Conservation (phyloP, 2,888 invertebrate species). For the Lasioglossum figueresi region DNA sequence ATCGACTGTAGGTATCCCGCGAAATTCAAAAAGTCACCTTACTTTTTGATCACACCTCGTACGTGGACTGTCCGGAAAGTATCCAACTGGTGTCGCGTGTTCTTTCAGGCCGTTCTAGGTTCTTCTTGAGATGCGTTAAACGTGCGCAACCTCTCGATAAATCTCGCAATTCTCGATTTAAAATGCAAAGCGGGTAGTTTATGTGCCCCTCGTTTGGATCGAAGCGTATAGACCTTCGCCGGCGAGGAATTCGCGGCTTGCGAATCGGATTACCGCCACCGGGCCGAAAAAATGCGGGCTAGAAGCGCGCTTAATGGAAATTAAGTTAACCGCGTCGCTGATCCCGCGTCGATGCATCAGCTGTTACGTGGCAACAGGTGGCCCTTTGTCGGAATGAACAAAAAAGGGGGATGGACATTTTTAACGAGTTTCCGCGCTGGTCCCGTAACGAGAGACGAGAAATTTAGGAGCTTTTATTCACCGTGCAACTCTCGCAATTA, state of each 20-base stretch:
- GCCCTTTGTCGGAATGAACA: constrained; percentile 57
- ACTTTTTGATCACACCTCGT: too few relatives aligned
- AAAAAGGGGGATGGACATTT: constrained; percentile 7
- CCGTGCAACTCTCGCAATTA: neutral
- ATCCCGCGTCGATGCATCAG: constrained; percentile 54
- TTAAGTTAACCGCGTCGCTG: constrained; percentile 51
- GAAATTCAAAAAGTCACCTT: too few relatives aligned
- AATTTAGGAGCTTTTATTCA: constrained; percentile 22
- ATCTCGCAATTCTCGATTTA: too few relatives aligned
- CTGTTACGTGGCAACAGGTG: constrained; percentile 69
- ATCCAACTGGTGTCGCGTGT: too few relatives aligned
- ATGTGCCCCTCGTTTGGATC: neutral
- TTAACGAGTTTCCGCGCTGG: constrained; percentile 27
- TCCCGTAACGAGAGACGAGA: neutral
- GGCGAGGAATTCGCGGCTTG: neutral
- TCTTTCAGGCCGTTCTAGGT: too few relatives aligned
- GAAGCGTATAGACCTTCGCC: neutral
- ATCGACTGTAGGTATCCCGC: too few relatives aligned
- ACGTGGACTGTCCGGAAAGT: too few relatives aligned
- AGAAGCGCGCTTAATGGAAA: constrained; percentile 35
- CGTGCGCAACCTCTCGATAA: too few relatives aligned
- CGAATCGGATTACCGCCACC: neutral
- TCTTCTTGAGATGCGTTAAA: too few relatives aligned
- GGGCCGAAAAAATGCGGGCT: constrained; percentile 4
- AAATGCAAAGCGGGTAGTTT: neutral